Percentiles rank a stretch among this genome's conserved stretches.
Evolutionary conservation across 2,888 invertebrate species (phyloP).

Genomic region (Cerceris ruficornis): DNA sequence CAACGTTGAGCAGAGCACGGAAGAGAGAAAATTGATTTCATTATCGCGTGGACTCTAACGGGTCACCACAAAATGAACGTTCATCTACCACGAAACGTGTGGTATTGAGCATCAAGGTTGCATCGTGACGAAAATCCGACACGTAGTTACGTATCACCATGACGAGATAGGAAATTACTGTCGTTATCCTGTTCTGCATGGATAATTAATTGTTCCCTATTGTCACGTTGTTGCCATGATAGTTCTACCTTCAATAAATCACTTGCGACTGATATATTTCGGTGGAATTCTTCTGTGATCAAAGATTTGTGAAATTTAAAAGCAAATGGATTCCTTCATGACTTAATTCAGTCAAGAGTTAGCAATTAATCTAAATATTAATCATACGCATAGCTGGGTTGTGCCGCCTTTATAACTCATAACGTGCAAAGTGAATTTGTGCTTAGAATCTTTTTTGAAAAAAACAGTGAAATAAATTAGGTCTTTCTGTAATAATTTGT

Average conservation of each 20-base stretch:
- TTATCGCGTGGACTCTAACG: slow-evolving; percentile 42
- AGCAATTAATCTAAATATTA: no score
- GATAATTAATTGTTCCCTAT: not conserved
- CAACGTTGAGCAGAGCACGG: not conserved
- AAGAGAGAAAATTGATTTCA: slow-evolving; percentile 31
- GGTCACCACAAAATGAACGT: slow-evolving; percentile 37
- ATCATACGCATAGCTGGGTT: no score
- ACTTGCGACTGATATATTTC: no score
- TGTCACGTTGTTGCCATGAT: not conserved
- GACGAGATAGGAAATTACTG: slow-evolving; percentile 10
- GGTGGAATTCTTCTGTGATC: no score
- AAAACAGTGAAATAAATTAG: no score
- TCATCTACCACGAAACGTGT: slow-evolving; percentile 25
- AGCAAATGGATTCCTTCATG: no score
- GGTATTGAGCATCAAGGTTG: slow-evolving; percentile 30
- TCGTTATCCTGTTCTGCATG: not conserved
- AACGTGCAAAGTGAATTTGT: no score
- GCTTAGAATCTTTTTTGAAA: no score
- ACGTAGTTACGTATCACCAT: not conserved
- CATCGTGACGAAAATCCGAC: slow-evolving; percentile 9
- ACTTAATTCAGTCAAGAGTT: no score
- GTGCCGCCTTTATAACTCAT: no score
- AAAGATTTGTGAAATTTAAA: no score
- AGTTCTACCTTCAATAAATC: not conserved
- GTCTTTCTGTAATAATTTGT: no score